Evolutionary conservation across 2,113 vertebrate genomes (phyloP), one percentile per base, ranked within the genome.

Genomic region (Mixornis gularis): DNA sequence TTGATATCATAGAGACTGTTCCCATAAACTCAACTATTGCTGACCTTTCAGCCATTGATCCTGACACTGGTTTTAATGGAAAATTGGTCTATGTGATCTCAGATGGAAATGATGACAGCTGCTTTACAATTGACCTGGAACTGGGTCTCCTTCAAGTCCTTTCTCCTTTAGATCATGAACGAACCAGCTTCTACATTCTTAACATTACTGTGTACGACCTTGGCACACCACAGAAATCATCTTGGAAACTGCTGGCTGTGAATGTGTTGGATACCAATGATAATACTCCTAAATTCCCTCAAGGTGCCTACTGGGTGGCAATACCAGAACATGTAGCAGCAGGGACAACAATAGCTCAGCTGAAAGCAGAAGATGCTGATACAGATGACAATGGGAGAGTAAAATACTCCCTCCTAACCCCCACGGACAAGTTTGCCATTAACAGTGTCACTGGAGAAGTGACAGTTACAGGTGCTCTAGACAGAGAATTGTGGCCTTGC

Each of bases 121-220:
- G 99, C 83, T 99, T 99, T 97, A 96, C 96, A 60, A 98, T 99
- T 73, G 98, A 98, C 80, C 97, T 97, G 34, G 98, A 99, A 92
- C 97, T 98, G 7, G 99, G 99, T n/a, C 95, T 98, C 14, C 98
- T 99, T 60, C 95, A 85, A 16, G 79, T 99, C 24, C 97, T 98
- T 71, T 98, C 98, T 89, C 96, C 98, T 17, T 94, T 99, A 87
- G 99, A 99, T 94, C 97, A 98, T 71, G 99, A 99, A 94, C 93
- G 34, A 71, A 99, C 98, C 90, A 98, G 96, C 65, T 99, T 99
- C 94, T 99, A 99, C 80, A 98, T 98, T 89, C 97, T 99, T 85
- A 99, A 99, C 80, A 95, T 99, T 92, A 99, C 99, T 4, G 98
- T 98, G n/a, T 99, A 98, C 0, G 99, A 99, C 85, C 97, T 99